Base-by-base conservation (phyloP, 2,797 vertebrate species). In the Alauda arvensis region DNA sequence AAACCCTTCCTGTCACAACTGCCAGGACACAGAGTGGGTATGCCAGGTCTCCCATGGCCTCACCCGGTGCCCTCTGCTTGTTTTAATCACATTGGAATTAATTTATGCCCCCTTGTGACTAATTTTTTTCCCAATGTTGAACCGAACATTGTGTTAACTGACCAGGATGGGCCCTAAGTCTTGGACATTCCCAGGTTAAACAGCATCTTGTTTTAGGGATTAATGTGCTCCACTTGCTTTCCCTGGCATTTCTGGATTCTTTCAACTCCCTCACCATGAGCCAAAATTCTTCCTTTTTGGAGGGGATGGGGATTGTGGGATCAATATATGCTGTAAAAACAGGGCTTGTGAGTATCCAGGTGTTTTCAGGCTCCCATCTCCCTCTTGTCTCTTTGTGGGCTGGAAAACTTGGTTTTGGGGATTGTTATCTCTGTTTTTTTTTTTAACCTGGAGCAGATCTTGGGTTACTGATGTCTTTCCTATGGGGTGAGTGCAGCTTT, bases 61-160 rank as follows among this genome's bases (percentile, higher is more conserved):
- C 9, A 0, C 31, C 42, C 4, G 0, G 9, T 0, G 0, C 26
- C 4, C 51, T 46, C 42, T 3, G 8, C n/a, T 79, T 26, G 5
- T 31, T 67, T 63, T 89, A 82, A 48, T 83, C 53, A 23, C 37
- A 1, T 61, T 2, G 4, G 14, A 34, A 56, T 84, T 40, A 37
- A 57, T 34, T 37, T 43, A 59, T 71, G 55, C 15, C 15, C n/a
- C 24, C n/a, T 52, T 0, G 0, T 3, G 7, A 40, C 18, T 61
- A 2, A 7, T 14, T 43, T 20, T 29, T 62, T 53, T 43, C 8
- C n/a, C 19, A 10, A 0, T 26, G 12, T 76, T 71, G 33, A 51
- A 8, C 52, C 43, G 34, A 56, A 61, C 18, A 3, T 24, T 39
- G 29, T 39, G 14, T 39, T 70, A 55, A 43, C 42, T 25, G 1